phyloP scores from a whole-genome alignment of 1,140 invertebrate species.

The Diuraphis noxia region DNA sequence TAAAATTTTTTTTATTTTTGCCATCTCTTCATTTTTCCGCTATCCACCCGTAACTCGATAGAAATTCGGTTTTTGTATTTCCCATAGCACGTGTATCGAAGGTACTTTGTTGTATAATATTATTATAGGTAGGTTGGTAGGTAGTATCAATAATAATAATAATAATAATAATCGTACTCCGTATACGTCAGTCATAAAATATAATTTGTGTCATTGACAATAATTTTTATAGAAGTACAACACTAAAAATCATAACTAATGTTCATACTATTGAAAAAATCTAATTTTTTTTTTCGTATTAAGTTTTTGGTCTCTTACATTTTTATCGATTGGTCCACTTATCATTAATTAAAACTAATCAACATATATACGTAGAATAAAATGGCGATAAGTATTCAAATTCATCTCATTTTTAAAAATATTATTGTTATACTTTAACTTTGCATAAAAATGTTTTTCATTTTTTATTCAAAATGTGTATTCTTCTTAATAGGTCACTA shows the following conservation, averaged over 20 bases:
- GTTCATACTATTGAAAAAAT: not conserved
- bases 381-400: not conserved
- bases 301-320: not conserved
- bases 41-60: not conserved
- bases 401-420: not conserved
- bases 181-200: not conserved
- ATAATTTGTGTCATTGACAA: not conserved
- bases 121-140: not conserved
- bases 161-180: not conserved
- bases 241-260: not conserved
- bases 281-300: not conserved
- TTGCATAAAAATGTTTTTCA: not conserved
- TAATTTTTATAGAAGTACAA: too few species aligned
- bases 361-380: not conserved
- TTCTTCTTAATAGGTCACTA: not conserved
- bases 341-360: not conserved
- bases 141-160: not conserved
- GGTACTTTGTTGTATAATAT: not conserved
- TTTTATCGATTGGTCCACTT: not conserved
- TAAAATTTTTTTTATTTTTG: not conserved
- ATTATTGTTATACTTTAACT: not conserved
- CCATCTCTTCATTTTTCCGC: not conserved
- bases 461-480: not conserved
- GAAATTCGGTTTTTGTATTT: slow-evolving; percentile 1
- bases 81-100: not conserved